Base-by-base conservation (phyloP, 1,140 invertebrate species). In the Delia radicum region DNA sequence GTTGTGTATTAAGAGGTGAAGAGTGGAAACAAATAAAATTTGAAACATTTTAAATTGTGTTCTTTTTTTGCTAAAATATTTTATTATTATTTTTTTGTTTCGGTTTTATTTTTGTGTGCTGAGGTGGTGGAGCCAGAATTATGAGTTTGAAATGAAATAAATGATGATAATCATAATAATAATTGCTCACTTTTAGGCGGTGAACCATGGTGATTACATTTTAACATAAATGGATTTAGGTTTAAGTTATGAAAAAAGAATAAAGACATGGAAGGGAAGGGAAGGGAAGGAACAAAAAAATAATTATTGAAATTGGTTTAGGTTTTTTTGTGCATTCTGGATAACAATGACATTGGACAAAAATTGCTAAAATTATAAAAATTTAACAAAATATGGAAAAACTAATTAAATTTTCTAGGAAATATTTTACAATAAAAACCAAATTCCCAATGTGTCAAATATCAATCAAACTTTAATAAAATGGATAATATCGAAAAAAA, bases 131-230 rank as follows among this genome's bases (percentile, higher is more conserved):
- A 69, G 31, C 29, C 37, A 33, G 31, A 69, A 69, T 69, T 69
- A 69, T 69, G 65, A 33, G 28, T 63, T 42, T 42, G 12, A 42
- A 42, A 42, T 65, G 62, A 69, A 69, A 69, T 69, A 69, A 69
- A 69, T 69, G 65, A 69, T 12, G 29, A 33, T 69, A 15, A 69
- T 33, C 18, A 69, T 69, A 33, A 69, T 31, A 69, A 69, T 69
- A 69, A 69, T 33, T 69, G 65, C 29, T 33, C 29, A 8, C 29
- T 69, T 69, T 69, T 69, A 33, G 65, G 65, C 65, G 65, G 29
- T 69, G 29, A 69, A 69, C 65, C 65, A 69, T 69, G 28, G n/a
- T 29, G 65, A 67, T 69, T 18, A 69, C 37, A 31, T 18, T 55
- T 55, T n/a, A 55, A 7, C 48, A n/a, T 21, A 21, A 55, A 55